A percentile compares a stretch with the other conserved stretches of the same genome.
Evolutionary conservation across 2,113 vertebrate species (phyloP).

Genomic region (Rattus norvegicus): DNA sequence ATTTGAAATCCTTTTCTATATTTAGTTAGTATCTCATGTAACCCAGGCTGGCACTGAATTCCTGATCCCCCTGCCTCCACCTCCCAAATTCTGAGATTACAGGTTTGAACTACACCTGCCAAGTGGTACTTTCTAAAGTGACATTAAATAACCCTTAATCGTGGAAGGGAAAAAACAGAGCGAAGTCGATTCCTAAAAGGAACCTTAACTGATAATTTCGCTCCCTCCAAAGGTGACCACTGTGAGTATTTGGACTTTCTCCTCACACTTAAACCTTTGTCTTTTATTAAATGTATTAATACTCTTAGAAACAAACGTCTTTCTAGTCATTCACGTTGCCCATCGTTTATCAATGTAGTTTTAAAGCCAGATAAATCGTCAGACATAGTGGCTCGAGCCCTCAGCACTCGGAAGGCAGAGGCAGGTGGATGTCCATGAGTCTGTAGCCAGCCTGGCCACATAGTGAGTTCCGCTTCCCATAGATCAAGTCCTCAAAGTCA

Average conservation of each 20-base stretch:
- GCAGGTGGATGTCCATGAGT: not conserved
- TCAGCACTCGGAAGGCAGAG: not conserved
- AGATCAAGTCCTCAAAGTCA: not conserved
- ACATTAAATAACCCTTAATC: not conserved
- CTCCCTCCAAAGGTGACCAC: not conserved
- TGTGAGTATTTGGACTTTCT: not conserved
- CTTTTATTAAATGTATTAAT: constrained; percentile 19
- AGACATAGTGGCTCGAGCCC: not conserved
- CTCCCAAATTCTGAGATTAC: not conserved
- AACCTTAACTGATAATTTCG: not conserved
- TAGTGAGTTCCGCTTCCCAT: not conserved
- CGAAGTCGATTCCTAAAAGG: not conserved
- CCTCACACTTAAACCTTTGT: not conserved
- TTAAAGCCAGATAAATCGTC: not conserved
- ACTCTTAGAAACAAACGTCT: constrained; percentile 1
- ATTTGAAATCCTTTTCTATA: not conserved
- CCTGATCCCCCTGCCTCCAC: not conserved
- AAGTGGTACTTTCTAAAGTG: not conserved
- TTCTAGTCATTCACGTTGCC: not conserved
- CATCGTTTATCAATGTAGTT: not conserved
- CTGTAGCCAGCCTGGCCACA: not conserved
- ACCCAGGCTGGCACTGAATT: not conserved
- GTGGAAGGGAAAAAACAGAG: not conserved
- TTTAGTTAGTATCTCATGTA: not conserved
- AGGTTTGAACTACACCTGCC: not conserved